Percentiles rank a stretch among this genome's conserved stretches.
Conservation (phyloP, 2,888 invertebrate species). For the Geotrupes spiniger region DNA sequence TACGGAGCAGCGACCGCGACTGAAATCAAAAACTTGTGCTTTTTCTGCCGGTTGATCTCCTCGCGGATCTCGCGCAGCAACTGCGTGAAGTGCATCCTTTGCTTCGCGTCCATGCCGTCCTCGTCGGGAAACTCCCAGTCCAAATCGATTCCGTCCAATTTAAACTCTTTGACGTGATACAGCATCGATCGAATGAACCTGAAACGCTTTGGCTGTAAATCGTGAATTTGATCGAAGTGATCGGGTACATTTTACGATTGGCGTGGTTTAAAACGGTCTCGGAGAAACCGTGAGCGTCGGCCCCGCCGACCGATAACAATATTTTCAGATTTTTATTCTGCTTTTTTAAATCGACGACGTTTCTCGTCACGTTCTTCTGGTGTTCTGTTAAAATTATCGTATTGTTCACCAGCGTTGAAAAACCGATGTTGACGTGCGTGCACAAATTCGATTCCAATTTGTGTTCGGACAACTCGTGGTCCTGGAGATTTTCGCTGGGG, state of each 20-base stretch:
- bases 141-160: slow-evolving; percentile 70
- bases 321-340: slow-evolving; percentile 67
- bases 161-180: slow-evolving; percentile 53
- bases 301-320: slow-evolving; percentile 73
- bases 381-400: slow-evolving; percentile 55
- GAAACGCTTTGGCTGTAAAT: background rate
- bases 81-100: slow-evolving; percentile 72
- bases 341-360: slow-evolving; percentile 53
- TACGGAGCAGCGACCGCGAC: slow-evolving; percentile 79
- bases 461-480: slow-evolving; percentile 52
- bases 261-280: slow-evolving; percentile 70
- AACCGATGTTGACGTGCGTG: slow-evolving; percentile 80
- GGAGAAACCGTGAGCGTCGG: slow-evolving; percentile 61
- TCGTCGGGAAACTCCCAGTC: slow-evolving; percentile 88
- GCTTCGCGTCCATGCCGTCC: slow-evolving; percentile 49
- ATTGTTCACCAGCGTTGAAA: slow-evolving; percentile 63
- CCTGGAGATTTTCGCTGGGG: slow-evolving; percentile 43
- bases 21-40: slow-evolving; percentile 62
- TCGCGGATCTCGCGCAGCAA: slow-evolving; percentile 69
- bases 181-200: slow-evolving; percentile 57
- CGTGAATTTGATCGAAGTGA: slow-evolving; percentile 5
- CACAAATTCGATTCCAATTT: slow-evolving; percentile 71
- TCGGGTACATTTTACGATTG: slow-evolving; percentile 58
- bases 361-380: slow-evolving; percentile 33
- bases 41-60: slow-evolving; percentile 60